Evolutionary conservation across 2,888 invertebrate genomes (phyloP).

Genomic region (Monoplex corrugatus): DNA sequence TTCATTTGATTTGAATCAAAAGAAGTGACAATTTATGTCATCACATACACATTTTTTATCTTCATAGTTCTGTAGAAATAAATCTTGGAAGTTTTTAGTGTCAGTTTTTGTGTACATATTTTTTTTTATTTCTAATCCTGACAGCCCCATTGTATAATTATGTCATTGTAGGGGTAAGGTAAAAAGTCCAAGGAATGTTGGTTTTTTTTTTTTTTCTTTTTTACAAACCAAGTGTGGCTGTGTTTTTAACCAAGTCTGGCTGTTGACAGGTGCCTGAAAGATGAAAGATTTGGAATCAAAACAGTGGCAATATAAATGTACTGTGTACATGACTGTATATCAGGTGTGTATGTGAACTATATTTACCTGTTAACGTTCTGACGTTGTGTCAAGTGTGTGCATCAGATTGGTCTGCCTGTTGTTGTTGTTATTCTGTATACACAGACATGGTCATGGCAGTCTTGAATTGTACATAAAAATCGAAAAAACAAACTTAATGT

Average conservation of each 20-base stretch:
- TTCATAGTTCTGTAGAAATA: too few relatives aligned
- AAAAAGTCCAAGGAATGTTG: neutral
- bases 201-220: too few relatives aligned
- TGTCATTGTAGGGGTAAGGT: neutral
- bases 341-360: neutral
- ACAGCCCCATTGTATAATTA: too few relatives aligned
- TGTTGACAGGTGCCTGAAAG: neutral
- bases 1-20: too few relatives aligned
- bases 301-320: slow-evolving; percentile 37
- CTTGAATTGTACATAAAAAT: neutral
- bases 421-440: too few relatives aligned
- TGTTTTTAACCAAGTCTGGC: neutral
- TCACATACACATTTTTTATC: too few relatives aligned
- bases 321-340: neutral
- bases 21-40: too few relatives aligned
- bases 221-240: neutral
- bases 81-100: too few relatives aligned
- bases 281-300: slow-evolving; percentile 35
- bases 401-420: neutral
- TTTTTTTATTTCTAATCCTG: too few relatives aligned
- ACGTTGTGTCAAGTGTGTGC: neutral
- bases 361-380: neutral
- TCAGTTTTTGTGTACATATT: too few relatives aligned
- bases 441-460: slow-evolving; percentile 17
- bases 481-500: slow-evolving; percentile 10